Evolutionary conservation across 2,113 vertebrate species (phyloP), one percentile per base, ranked within the genome.

Genomic region (Xiphophorus maculatus): DNA sequence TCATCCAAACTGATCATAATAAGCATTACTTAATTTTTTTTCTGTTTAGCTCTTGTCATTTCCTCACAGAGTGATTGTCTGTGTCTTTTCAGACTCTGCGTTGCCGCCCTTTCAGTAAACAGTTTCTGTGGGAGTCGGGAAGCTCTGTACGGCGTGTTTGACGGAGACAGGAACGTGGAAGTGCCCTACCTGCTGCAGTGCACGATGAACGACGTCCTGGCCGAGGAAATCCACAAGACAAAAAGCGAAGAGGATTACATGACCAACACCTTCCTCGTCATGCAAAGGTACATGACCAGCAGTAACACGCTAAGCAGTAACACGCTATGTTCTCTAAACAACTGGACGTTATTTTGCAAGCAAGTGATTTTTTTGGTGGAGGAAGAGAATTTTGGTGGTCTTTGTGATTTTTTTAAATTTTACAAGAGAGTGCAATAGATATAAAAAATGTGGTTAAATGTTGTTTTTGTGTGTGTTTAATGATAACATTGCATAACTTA

Each of bases 231-330:
- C 7, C 98, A 99, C 91, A 97, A 96, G 87, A 97, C 96, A 12
- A 97, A 96, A 88, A 97, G 94, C 0, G 96, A 97, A 60, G 97
- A 99, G 80, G 98, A 99, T 63, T 97, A 98, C 90, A 99, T 99
- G 98, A 96, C 95, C 87, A 98, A 97, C 81, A 99, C 98, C 0
- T 99, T 99, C 91, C 96, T 98, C 0, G 96, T 98, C 63, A 99
- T 97, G 96, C 98, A 99, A 80, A 96, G 98, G 98, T 98, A 63
- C 6, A 1, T 0, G 3, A 29, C 9, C 2, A 27, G 8, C 0
- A 19, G 17, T 48, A 17, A 37, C 6, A 0, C 14, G 19, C 44
- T 64, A 25, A 27, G 8, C 0, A 17, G 15, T 48, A 15, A 35
- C 5, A 0, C 14, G 19, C 44, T 64, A 25, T 33, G 35, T 69